phyloP scores from a whole-genome alignment of 2,113 vertebrate species.

The Urocolius indicus region DNA sequence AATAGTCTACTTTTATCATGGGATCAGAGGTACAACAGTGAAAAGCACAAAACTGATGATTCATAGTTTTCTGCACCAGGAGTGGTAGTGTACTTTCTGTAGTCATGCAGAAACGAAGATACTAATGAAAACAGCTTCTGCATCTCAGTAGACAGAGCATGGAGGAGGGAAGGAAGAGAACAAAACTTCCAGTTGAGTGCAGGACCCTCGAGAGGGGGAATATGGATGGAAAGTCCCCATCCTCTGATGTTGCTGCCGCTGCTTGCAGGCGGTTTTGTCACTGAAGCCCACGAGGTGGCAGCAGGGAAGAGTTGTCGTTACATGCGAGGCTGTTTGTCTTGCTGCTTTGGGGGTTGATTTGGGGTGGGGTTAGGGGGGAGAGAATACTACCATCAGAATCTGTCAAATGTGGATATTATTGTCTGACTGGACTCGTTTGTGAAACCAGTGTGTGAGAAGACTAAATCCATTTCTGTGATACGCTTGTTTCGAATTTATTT shows the following conservation, averaged over 20 bases:
- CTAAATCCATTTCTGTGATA: fast-evolving
- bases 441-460: fast-evolving
- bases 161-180: not conserved
- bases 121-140: not conserved
- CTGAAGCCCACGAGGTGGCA: slow-evolving; percentile 71
- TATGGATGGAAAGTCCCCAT: slow-evolving; percentile 31
- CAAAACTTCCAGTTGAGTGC: not conserved
- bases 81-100: not conserved
- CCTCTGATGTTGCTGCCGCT: not conserved
- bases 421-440: not conserved
- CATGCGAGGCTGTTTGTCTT: fast-evolving
- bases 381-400: not conserved
- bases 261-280: not conserved
- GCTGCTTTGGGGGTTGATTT: not conserved
- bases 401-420: not conserved
- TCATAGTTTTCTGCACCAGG: not conserved
- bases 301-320: not conserved
- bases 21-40: not conserved
- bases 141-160: not conserved
- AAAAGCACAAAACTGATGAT: not conserved
- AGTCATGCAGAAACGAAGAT: slow-evolving; percentile 29
- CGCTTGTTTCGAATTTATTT: fast-evolving
- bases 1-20: not conserved
- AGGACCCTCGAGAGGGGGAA: not conserved
- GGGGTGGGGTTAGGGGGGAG: no score